These are phyloP conservation scores for Tychaedon coryphoeus DNA, from an alignment of 2,113 vertebrate genomes.

Conservation along the genomic window DNA sequence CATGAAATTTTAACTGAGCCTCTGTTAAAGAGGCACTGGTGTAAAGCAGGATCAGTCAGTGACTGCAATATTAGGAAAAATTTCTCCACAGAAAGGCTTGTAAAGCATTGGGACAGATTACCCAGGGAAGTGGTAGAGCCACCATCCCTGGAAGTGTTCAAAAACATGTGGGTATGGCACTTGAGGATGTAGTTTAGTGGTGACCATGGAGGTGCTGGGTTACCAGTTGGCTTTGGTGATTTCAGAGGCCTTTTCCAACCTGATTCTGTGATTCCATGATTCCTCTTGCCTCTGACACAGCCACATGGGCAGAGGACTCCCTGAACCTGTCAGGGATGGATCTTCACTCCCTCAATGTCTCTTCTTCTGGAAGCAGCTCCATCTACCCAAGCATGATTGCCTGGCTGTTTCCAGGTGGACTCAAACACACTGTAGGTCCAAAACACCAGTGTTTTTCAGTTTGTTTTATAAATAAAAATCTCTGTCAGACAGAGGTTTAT, in stretches of 20 bases:
- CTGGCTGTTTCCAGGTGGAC: neutral
- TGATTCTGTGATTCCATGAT: neutral
- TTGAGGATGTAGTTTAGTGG: neutral
- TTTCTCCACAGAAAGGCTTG: neutral
- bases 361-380: neutral
- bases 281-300: neutral
- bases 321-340: neutral
- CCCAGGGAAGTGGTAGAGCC: no score
- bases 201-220: neutral
- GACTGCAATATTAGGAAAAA: neutral
- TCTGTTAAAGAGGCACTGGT: neutral
- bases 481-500: neutral
- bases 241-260: neutral
- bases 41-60: neutral
- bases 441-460: neutral
- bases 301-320: neutral
- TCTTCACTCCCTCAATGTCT: neutral
- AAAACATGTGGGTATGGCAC: no score
- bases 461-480: neutral
- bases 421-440: neutral
- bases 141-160: neutral
- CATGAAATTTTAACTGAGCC: neutral
- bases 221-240: neutral
- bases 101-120: neutral
- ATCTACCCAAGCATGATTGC: neutral